A percentile compares a stretch with the other conserved stretches of the same genome.
phyloP scores from a whole-genome alignment of 2,888 invertebrate genomes.

The Ctena decussata region DNA sequence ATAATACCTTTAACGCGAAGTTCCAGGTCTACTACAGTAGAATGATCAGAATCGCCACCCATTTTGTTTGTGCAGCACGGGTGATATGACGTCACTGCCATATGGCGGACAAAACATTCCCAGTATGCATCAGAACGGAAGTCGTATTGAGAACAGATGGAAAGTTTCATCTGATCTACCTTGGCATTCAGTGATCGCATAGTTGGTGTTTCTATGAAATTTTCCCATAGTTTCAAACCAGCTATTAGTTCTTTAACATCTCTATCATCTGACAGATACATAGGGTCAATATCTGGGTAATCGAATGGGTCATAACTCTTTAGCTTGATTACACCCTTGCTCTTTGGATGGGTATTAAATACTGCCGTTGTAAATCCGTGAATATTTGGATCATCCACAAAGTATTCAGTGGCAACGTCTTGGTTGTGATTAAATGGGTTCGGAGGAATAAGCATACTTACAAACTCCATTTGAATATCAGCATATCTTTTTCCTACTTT shows the following conservation, averaged over 20 bases:
- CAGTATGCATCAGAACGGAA: constrained; percentile 43
- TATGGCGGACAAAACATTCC: constrained; percentile 34
- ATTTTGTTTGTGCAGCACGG: constrained; percentile 92
- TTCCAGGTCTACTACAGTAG: constrained; percentile 90
- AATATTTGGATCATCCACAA: too few species aligned
- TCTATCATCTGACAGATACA: constrained; percentile 91
- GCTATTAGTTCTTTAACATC: constrained; percentile 88
- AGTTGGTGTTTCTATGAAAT: constrained; percentile 17
- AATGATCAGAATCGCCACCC: constrained; percentile 87
- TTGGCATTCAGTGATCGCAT: constrained; percentile 13
- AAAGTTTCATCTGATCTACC: background rate
- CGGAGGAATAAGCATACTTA: too few species aligned
- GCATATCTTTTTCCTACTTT: too few species aligned
- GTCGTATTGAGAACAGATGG: constrained; percentile 10
- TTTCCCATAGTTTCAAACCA: background rate
- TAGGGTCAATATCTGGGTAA: constrained; percentile 95
- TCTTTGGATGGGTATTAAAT: constrained; percentile 89
- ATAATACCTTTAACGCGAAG: constrained; percentile 57
- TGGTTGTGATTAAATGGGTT: too few species aligned
- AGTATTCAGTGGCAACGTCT: too few species aligned
- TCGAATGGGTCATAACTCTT: constrained; percentile 92
- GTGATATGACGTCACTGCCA: constrained; percentile 87
- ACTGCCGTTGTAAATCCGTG: constrained; percentile 77
- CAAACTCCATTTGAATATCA: too few species aligned
- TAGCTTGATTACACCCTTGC: constrained; percentile 92